Conservation (phyloP, 2,888 invertebrate species). For the Volucella bombylans region DNA sequence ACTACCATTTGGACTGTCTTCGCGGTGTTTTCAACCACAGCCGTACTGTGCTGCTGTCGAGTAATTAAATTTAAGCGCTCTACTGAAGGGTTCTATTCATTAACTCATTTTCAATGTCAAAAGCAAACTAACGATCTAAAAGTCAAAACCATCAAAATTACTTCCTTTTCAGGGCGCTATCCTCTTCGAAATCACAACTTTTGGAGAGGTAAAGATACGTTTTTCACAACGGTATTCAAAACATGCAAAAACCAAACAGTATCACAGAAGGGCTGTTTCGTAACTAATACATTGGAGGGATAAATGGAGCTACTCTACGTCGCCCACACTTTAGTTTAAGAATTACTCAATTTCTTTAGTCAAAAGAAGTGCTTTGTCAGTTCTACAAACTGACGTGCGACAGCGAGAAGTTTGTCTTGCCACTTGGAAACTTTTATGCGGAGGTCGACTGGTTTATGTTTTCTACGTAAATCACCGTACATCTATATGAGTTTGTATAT, state of each 20-base stretch:
- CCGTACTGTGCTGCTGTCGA: constrained; percentile 14
- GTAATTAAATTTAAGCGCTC: constrained; percentile 37
- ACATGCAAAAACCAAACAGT: constrained; percentile 10
- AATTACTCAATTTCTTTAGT: constrained; percentile 29
- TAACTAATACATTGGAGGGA: no score
- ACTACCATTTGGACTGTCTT: neutral
- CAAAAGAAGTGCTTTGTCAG: neutral
- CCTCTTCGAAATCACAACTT: neutral
- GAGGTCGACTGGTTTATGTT: constrained; percentile 1
- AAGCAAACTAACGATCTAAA: constrained; percentile 60
- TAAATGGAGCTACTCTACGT: neutral
- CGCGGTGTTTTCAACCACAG: constrained; percentile 1
- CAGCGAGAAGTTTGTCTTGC: constrained; percentile 31
- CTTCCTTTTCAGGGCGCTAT: neutral
- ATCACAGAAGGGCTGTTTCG: neutral
- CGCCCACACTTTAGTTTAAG: constrained; percentile 5
- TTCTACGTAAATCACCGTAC: constrained; percentile 5
- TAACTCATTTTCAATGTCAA: constrained; percentile 51
- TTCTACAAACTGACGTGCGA: constrained; percentile 28
- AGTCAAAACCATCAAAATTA: constrained; percentile 49
- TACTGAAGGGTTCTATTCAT: constrained; percentile 54
- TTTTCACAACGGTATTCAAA: constrained; percentile 11
- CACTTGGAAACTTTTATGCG: constrained; percentile 1
- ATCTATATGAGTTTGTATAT: neutral
- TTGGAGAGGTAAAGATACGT: neutral